phyloP scores from a whole-genome alignment of 2,888 invertebrate genomes.

The Theodoxus fluviatilis region DNA sequence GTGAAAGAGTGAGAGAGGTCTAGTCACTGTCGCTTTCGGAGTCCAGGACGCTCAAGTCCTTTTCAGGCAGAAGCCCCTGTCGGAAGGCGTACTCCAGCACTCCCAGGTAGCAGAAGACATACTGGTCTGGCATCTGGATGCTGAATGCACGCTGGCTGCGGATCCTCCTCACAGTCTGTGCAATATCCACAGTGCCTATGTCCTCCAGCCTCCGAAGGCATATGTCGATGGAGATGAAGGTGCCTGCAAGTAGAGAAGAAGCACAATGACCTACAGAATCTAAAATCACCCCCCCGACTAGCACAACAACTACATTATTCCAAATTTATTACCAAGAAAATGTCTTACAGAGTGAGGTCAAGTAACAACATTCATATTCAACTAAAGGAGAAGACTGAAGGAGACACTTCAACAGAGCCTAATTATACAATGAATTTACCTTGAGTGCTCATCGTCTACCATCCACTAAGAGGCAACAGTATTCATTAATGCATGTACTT shows the following conservation, averaged over 20 bases:
- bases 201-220: constrained; percentile 64
- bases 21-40: constrained; percentile 44
- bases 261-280: not conserved
- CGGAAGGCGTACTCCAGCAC: constrained; percentile 75
- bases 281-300: not conserved
- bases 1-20: not conserved
- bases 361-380: too few species aligned
- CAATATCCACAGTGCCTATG: constrained; percentile 64
- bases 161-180: constrained; percentile 76
- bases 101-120: constrained; percentile 95
- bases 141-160: constrained; percentile 94
- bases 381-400: too few species aligned
- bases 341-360: too few species aligned
- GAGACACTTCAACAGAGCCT: too few species aligned
- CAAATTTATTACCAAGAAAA: too few species aligned
- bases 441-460: too few species aligned
- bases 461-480: too few species aligned
- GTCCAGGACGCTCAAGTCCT: constrained; percentile 48
- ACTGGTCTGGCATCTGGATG: constrained; percentile 99
- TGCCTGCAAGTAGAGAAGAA: constrained; percentile 73
- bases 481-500: too few species aligned
- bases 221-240: constrained; percentile 90
- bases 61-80: constrained; percentile 46
- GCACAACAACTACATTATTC: too few species aligned
- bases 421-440: too few species aligned